A percentile compares a stretch with the other conserved stretches of the same genome.
phyloP scores from a whole-genome alignment of 2,113 vertebrate genomes.

The Oophaga pumilio region DNA sequence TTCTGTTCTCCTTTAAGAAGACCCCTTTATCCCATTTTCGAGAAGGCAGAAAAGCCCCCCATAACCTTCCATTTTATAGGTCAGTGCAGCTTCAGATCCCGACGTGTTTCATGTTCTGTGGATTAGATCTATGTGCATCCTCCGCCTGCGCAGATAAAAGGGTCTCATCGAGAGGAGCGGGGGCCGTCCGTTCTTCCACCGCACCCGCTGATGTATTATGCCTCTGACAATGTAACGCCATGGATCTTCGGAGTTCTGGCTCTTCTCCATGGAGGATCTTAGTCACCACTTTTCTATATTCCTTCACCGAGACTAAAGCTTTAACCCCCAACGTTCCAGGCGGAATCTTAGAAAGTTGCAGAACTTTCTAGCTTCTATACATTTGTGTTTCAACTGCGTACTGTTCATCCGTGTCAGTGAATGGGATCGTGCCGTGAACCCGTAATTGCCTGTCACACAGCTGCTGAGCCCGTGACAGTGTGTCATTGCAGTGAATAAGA shows the following conservation, averaged over 20 bases:
- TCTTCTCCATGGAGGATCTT: background rate
- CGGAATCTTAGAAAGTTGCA: background rate
- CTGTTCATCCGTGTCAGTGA: background rate
- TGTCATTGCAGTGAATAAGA: no score
- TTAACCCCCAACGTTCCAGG: background rate
- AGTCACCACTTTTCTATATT: conserved; percentile 7
- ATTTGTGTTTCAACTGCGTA: background rate
- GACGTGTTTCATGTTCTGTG: background rate
- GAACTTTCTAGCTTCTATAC: background rate
- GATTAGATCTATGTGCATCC: background rate
- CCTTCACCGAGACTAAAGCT: background rate
- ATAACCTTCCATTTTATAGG: background rate
- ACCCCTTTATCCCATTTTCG: background rate
- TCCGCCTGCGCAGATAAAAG: background rate
- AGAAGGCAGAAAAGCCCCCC: no score
- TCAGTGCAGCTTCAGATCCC: background rate
- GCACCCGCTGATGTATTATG: background rate
- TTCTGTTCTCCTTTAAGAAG: background rate
- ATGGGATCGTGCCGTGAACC: no score
- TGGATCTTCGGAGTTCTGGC: background rate
- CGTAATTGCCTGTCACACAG: no score
- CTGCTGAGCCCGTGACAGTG: no score
- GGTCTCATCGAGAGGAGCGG: background rate
- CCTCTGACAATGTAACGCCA: background rate
- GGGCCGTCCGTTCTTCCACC: background rate